phyloP scores from a whole-genome alignment of 2,797 vertebrate species.

The Avahi laniger region DNA sequence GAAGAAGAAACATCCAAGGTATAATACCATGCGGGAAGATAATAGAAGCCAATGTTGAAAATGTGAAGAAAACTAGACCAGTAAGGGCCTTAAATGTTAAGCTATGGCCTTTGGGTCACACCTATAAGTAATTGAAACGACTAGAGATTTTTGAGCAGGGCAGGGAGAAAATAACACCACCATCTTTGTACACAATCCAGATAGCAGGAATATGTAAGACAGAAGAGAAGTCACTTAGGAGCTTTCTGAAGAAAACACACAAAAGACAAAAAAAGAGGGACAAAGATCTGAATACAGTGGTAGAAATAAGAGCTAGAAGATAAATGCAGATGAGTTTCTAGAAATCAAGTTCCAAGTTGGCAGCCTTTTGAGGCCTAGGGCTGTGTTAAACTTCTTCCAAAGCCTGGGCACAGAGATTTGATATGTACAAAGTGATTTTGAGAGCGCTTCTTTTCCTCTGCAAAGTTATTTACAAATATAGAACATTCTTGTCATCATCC shows the following conservation, averaged over 20 bases:
- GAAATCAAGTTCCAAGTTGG: not conserved
- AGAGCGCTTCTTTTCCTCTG: not conserved
- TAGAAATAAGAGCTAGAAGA: not conserved
- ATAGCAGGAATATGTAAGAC: not conserved
- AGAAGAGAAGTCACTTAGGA: not conserved
- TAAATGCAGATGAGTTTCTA: not conserved
- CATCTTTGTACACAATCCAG: not conserved
- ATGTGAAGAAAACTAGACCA: not conserved
- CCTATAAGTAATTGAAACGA: not conserved
- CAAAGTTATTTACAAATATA: not conserved
- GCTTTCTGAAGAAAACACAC: not conserved
- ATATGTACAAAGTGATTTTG: accelerated
- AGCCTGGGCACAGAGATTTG: not conserved
- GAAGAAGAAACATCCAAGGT: not conserved
- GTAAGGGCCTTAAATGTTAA: not conserved
- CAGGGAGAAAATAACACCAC: not conserved
- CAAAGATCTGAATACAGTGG: not conserved
- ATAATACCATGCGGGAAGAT: not conserved
- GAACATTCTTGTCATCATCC: not conserved
- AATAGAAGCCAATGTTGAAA: not conserved
- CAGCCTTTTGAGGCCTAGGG: not conserved
- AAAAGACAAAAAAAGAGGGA: not conserved
- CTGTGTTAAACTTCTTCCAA: not conserved
- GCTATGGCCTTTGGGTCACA: not conserved
- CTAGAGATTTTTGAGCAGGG: not conserved